Base-by-base conservation (phyloP, 1,140 invertebrate species). In the Ostrea edulis region DNA sequence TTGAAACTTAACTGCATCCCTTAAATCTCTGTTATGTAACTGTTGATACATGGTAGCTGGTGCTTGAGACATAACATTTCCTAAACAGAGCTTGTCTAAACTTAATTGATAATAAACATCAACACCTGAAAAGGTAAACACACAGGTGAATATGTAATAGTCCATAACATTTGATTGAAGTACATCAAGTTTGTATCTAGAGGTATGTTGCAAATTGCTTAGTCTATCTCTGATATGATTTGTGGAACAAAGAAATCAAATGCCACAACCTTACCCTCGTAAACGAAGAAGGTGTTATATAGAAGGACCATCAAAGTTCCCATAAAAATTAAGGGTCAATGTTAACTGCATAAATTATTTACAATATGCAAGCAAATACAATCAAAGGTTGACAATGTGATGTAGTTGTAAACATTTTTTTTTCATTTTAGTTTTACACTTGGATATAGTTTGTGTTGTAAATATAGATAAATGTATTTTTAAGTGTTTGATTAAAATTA, bases 171-270 rank as follows among this genome's bases (percentile, higher is more conserved):
- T 77, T 29, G 68, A 77, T 29, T 77, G 68, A 77, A 77, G 68
- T 77, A 29, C 29, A 22, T 35, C 68, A 77, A 25, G 29, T 14
- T 22, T 77, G 68, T 44, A 77, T 25, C 68, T 25, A 77, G 22
- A 77, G 68, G 68, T 29, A 29, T 12, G 22, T 29, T 14, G 35
- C 68, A 77, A 77, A 77, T 29, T 77, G 68, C 68, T 8, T 17
- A 77, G 68, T 77, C 25, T 35, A 77, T 77, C 68, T 35, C 68
- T 25, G 25, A 77, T 25, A 77, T 77, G 68, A 9, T 25, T 25
- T 77, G 68, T 77, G 25, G 68, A 77, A 77, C 68, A 77, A 77
- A 77, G 68, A 77, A 77, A 77, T 77, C 68, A 77, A 77, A 77
- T 77, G 68, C 35, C n/a, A 62, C 58, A 62, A 14, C 58, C 12